Base-by-base conservation (phyloP, 1,140 invertebrate species). In the Oryctes rhinoceros region DNA sequence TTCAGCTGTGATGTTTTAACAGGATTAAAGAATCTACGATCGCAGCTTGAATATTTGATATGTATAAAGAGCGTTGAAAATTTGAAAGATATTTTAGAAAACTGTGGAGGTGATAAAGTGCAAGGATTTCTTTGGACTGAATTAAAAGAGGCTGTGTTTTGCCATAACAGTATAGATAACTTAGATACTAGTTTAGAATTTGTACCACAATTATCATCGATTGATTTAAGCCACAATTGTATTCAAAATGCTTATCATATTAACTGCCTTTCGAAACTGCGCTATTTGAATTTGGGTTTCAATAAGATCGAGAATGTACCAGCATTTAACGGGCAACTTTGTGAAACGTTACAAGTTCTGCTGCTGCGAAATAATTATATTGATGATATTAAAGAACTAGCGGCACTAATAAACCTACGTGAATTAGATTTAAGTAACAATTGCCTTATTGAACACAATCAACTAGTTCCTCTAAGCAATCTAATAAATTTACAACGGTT, bases 371-470 rank as follows among this genome's bases (percentile, higher is more conserved):
- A 86, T 78, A 87, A 87, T 80, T 87, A 88, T 80, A 87, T 90
- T 20, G 89, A 90, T 49, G 88, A 90, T 79, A 81, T 90, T 0
- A 76, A 83, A 20, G 88, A 88, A 65, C 53, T 88, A 48, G 80
- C 80, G 18, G 48, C 67, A 5, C 71, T 93, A 24, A 89, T 90
- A 79, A 89, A 89, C 81, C 79, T 93, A 5, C 87, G 83, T 3
- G 90, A 91, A 84, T 84, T 93, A 75, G 91, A 93, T 87, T 83
- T 93, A n/a, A 91, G 91, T 0, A 90, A 90, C 48, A 93, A 93
- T 83, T 92, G 91, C 84, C 83, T 93, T 78, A 86, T 90, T n/a
- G 89, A 93, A 76, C 92, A 93, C 83, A 87, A 86, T 44, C 83
- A 86, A 15, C 85, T 93, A 2, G 87, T 89, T 81, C 89, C 91